Evolutionary conservation across 2,797 vertebrate genomes (phyloP).

Genomic region (Acanthurus lineatus): DNA sequence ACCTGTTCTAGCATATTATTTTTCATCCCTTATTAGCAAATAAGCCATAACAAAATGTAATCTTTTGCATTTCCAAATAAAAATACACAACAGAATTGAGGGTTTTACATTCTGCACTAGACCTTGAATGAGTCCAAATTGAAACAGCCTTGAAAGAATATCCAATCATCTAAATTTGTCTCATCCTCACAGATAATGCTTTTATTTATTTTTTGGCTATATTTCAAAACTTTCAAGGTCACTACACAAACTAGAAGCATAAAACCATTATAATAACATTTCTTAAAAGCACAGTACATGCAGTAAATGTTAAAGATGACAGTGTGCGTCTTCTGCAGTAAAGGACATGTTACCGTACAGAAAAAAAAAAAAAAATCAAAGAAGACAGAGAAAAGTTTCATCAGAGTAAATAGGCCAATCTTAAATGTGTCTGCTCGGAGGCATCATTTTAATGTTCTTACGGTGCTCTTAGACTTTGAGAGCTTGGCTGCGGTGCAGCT

Average conservation of each 20-base stretch:
- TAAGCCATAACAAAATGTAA: neutral
- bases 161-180: slow-evolving; percentile 13
- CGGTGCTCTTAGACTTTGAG: slow-evolving; percentile 1
- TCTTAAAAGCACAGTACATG: slow-evolving; percentile 24
- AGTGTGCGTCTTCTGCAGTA: neutral
- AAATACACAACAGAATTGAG: neutral
- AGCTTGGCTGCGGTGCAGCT: slow-evolving; percentile 5
- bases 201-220: slow-evolving; percentile 30
- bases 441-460: slow-evolving; percentile 49
- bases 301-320: slow-evolving; percentile 25
- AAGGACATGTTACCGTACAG: slow-evolving; percentile 2
- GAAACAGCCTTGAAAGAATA: slow-evolving; percentile 10
- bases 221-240: slow-evolving; percentile 38
- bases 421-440: slow-evolving; percentile 25
- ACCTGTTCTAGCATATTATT: neutral
- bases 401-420: slow-evolving; percentile 19
- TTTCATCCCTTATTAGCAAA: neutral
- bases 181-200: slow-evolving; percentile 23
- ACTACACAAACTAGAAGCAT: slow-evolving; percentile 32
- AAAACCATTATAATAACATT: slow-evolving; percentile 32
- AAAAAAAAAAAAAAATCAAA: neutral
- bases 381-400: slow-evolving; percentile 20
- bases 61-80: neutral
- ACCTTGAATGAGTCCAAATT: slow-evolving; percentile 6
- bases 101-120: neutral